Percentiles rank a stretch among this genome's conserved stretches.
Evolutionary conservation across 1,140 invertebrate genomes (phyloP).

Genomic region (Chelonus insularis): DNA sequence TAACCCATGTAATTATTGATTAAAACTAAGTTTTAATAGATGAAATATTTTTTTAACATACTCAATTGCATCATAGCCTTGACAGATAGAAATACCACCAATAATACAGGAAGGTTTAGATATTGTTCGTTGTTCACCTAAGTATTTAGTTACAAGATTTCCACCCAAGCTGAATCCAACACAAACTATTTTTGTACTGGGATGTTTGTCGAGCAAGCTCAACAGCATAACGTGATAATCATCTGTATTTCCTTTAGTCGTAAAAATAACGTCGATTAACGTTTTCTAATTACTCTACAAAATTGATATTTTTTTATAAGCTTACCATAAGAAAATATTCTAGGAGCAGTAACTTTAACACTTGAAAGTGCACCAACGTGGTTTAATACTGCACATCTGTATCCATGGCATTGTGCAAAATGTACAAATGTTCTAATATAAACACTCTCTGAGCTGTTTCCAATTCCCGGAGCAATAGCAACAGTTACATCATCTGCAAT

Average conservation of each 20-base stretch:
- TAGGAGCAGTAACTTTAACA: slow-evolving; percentile 80
- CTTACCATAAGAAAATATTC: slow-evolving; percentile 90
- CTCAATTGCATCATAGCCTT: slow-evolving; percentile 88
- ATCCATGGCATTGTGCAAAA: slow-evolving; percentile 85
- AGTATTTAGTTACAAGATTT: slow-evolving; percentile 86
- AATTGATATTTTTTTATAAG: slow-evolving; percentile 23
- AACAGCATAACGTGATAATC: slow-evolving; percentile 82
- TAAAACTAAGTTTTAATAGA: no score
- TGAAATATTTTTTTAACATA: no score
- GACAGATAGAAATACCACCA: slow-evolving; percentile 86
- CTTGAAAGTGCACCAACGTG: slow-evolving; percentile 87
- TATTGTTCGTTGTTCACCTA: slow-evolving; percentile 70
- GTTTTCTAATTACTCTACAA: not conserved
- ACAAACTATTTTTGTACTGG: slow-evolving; percentile 75
- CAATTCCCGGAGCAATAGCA: slow-evolving; percentile 89
- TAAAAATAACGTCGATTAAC: not conserved
- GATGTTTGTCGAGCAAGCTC: slow-evolving; percentile 72
- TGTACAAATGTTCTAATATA: slow-evolving; percentile 92
- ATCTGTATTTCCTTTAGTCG: slow-evolving; percentile 80
- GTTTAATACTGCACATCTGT: slow-evolving; percentile 90
- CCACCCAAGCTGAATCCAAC: slow-evolving; percentile 91
- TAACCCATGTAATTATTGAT: not conserved
- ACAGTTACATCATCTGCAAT: slow-evolving; percentile 82
- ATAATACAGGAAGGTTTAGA: slow-evolving; percentile 72
- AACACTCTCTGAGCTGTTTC: slow-evolving; percentile 89